Evolutionary conservation across 2,888 invertebrate species (phyloP), one percentile per base, ranked within the genome.

Genomic region (Athrips mouffetella): DNA sequence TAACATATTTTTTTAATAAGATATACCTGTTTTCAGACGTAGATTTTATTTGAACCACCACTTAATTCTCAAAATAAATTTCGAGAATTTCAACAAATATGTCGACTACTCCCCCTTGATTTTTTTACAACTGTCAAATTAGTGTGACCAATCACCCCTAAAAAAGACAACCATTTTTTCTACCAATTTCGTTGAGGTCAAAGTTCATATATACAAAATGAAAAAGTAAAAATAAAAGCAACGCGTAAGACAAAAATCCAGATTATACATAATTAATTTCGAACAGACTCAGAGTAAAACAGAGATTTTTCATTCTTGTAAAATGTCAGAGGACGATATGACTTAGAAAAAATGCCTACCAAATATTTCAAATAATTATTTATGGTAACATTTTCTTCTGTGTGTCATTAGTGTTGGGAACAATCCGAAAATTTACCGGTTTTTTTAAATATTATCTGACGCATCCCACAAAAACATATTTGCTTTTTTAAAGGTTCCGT

Each of bases 41-140:
- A 13, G 8, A n/a, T 45, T 46, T 8, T 35, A 21, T 46, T 49
- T 15, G 58, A 59, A 47, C 40, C 51, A 15, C 51, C 39, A 52
- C 48, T 52, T 52, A 46, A 57, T 49, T 51, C 49, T 48, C 5
- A 45, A 51, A 37, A 52, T 30, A 45, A 51, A 61, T 58, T 40
- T 49, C 39, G 23, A 27, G 31, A 35, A 18, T 16, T 33, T n/a
- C 40, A 50, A 50, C 61, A 63, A 62, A 63, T 60, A 59, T 62
- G 68, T 64, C 67, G 57, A 53, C 59, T 49, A 39, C 49, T 29
- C 48, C 27, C 51, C 15, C 18, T 59, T 62, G 60, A n/a, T 27
- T 63, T 65, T 65, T 60, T 54, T 58, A 59, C 56, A 52, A 61
- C 59, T 65, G 63, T 27, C 59, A 55, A 56, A 54, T 15, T 42